Evolutionary conservation across 1,140 invertebrate species (phyloP), one percentile per base, ranked within the genome.

Genomic region (Drosophila carrolli): DNA sequence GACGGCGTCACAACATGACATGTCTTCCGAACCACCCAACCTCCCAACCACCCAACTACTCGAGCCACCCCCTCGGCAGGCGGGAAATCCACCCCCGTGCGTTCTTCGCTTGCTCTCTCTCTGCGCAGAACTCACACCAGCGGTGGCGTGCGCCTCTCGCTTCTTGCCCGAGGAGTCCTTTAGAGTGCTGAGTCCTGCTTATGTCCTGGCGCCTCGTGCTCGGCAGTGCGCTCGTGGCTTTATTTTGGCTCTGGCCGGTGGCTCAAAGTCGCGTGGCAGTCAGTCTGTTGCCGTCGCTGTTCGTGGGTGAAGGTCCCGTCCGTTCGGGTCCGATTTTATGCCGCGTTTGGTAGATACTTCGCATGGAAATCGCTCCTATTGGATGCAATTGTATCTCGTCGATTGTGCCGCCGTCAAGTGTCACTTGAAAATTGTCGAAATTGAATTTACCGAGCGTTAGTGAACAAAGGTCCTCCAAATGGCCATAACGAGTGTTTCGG

Each of bases 261-360:
- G 75, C 78, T 79, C 86, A 47, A 47, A 70, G 80, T 76, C 84
- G 83, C 84, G 76, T 86, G 83, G 60, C 66, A 27, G 62, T 62
- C 76, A 86, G 83, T 86, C 83, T 70, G 80, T 53, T 78, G 63
- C 72, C 48, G 75, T 79, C 79, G 51, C 56, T 60, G 75, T 68
- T 76, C 79, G 84, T 86, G 79, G 83, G 67, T 89, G 83, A 89
- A 89, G 79, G 83, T 86, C 55, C 44, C 57, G n/a, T 62, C 37
- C 8, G 35, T 50, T 19, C 11, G 65, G 66, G 58, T 44, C 14
- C 62, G 44, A 59, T 70, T 73, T 61, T 9, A 11, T 23, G 14
- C 14, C 10, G 43, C 35, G n/a, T 53, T 16, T 53, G 32, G 38
- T 62, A 60, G 27, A 59, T 43, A 54, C 51, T 41, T 46, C 19